phyloP scores from a whole-genome alignment of 2,888 invertebrate genomes.

The Phyllotreta cruciferae region DNA sequence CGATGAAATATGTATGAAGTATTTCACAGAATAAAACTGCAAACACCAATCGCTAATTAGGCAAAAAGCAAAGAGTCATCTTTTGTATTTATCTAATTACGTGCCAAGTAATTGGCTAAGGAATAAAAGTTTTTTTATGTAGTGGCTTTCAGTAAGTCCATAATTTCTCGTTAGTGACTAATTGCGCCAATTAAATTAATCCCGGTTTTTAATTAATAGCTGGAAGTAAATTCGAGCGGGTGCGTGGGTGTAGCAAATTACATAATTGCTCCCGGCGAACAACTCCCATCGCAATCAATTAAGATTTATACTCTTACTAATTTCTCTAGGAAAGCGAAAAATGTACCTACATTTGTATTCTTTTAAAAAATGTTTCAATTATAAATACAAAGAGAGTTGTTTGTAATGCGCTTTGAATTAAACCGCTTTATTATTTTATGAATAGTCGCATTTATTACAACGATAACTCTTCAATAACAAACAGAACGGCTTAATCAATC shows the following conservation, averaged over 20 bases:
- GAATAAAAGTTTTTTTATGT: neutral
- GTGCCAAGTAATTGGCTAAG: too few species aligned
- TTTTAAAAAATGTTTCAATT: neutral
- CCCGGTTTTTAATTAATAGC: constrained; percentile 23
- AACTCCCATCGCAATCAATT: neutral
- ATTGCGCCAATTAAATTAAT: constrained; percentile 23
- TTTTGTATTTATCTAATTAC: too few species aligned
- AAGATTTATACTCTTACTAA: neutral
- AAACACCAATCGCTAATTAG: too few species aligned
- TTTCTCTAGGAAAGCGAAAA: neutral
- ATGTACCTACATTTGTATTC: too few species aligned
- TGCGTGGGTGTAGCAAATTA: constrained; percentile 30
- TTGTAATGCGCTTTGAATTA: too few species aligned
- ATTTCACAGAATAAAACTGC: neutral
- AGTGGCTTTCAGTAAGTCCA: constrained; percentile 3
- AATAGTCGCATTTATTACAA: too few species aligned
- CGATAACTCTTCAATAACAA: too few species aligned
- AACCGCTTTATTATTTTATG: too few species aligned
- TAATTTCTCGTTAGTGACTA: constrained; percentile 16
- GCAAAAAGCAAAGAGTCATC: too few species aligned
- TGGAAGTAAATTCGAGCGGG: constrained; percentile 9
- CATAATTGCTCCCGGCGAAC: constrained; percentile 11
- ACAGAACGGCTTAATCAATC: too few species aligned
- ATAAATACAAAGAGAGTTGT: too few species aligned
- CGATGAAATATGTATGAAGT: neutral